Base-by-base conservation (phyloP, 2,888 invertebrate genomes). In the Euzetes globulus region DNA sequence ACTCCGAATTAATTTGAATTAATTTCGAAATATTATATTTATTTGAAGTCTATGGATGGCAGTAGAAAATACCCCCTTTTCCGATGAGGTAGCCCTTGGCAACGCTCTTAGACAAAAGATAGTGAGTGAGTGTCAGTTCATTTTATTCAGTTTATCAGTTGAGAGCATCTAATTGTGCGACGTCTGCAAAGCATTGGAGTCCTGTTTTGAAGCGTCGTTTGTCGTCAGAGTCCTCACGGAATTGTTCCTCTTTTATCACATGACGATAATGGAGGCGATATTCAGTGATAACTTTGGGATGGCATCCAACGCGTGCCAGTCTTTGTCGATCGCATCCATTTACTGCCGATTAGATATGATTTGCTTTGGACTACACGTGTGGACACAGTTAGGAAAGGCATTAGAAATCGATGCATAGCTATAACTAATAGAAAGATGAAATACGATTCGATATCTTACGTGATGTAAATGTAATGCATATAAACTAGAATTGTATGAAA, bases 111-210 rank as follows among this genome's bases (percentile, higher is more conserved):
- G 7, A 33, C 33, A 33, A 33, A 33, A 33, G 33, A 33, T 33
- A 33, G 33, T 33, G 22, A 27, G 27, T 27, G 13, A 27, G 65
- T 19, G n/a, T 65, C 37, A 65, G 65, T 65, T 37, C n/a, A 65
- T n/a, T 37, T 65, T 65, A 37, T 19, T 65, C 37, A 65, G 65
- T 65, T 60, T 65, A 65, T 65, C 65, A 65, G 58, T 65, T 65
- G 65, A 37, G 65, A 65, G 65, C 65, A 65, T 65, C 65, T 37
- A 65, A 65, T 33, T 33, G 37, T 37, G 17, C 11, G 4, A n/a
- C 15, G 33, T 9, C 3, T 60, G 9, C 7, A 5, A 58, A 11
- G 29, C 29, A 58, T 60, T 9, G 55, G 25, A 55, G 9, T 9
- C 55, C 19, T 33, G 65, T 19, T 33, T 65, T 33, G 65, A 65